Evolutionary conservation across 2,888 invertebrate genomes (phyloP), one percentile per base, ranked within the genome.

Genomic region (Sialis lutaria): DNA sequence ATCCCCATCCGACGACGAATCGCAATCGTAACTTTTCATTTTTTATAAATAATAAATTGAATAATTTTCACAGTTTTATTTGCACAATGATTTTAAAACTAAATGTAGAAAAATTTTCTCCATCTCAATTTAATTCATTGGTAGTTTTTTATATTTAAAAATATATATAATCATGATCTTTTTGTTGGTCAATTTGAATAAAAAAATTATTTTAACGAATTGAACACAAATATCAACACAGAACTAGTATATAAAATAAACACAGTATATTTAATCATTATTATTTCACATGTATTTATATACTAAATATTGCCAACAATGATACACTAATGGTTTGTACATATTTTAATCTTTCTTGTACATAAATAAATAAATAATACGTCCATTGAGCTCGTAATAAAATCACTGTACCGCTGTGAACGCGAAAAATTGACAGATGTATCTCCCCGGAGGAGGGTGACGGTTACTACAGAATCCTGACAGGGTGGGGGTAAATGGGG

Each of bases 351-450:
- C 37, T 37, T 37, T 37, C 12, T 8, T 37, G 37, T 37, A 37
- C n/a, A 37, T 37, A 37, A 37, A 37, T 37, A 37, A 37, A 37
- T 37, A 37, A n/a, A 22, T 22, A 22, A 22, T 22, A 40, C 10
- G 13, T 40, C 13, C 7, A 40, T 9, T 40, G 13, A 40, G 7
- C 13, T 35, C 10, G 35, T 35, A 40, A 40, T 13, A 40, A 40
- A 40, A 40, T 13, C 6, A 40, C 13, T 61, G 56, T 52, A 58
- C 56, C 37, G 37, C 10, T 42, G 35, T 45, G 31, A 35, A 33
- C 45, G 54, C 58, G 60, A 61, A 63, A 64, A 66, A 61, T 62
- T 64, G 66, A 66, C 66, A 66, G 66, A 66, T 66, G 66, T 62
- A 62, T 60, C 61, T 63, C 64, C 57, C 57, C 60, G 60, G 53